These are phyloP conservation scores for Sphyrna mokarran DNA, from an alignment of 2,113 vertebrate species.

Conservation along the genomic window DNA sequence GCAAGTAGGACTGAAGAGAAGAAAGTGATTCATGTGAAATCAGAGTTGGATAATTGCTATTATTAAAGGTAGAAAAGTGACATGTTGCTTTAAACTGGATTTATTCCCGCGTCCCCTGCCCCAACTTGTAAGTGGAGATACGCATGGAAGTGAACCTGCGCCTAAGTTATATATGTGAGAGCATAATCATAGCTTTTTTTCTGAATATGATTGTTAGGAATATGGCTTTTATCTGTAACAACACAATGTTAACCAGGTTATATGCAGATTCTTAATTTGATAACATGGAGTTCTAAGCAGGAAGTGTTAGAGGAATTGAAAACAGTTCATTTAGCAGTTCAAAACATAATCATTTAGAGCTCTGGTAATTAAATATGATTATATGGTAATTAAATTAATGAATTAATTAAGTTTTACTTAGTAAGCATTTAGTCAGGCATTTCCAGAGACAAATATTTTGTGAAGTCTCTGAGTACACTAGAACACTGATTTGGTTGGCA, in stretches of 20 bases:
- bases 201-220: background rate
- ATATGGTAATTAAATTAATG: background rate
- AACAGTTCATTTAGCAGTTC: background rate
- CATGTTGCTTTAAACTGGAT: background rate
- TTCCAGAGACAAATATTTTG: background rate
- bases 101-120: background rate
- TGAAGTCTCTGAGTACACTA: background rate
- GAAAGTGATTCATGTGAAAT: background rate
- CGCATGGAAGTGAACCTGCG: background rate
- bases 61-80: background rate
- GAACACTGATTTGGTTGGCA: background rate
- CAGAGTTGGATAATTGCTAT: background rate
- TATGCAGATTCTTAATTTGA: background rate
- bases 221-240: background rate
- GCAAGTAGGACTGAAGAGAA: background rate
- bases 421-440: background rate
- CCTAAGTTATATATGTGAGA: background rate
- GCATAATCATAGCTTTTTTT: background rate
- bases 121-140: background rate
- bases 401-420: background rate
- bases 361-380: background rate
- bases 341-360: background rate
- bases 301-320: background rate
- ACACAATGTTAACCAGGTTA: background rate
- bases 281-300: background rate